phyloP scores from a whole-genome alignment of 2,888 invertebrate species.

The Ceraclea dissimilis region DNA sequence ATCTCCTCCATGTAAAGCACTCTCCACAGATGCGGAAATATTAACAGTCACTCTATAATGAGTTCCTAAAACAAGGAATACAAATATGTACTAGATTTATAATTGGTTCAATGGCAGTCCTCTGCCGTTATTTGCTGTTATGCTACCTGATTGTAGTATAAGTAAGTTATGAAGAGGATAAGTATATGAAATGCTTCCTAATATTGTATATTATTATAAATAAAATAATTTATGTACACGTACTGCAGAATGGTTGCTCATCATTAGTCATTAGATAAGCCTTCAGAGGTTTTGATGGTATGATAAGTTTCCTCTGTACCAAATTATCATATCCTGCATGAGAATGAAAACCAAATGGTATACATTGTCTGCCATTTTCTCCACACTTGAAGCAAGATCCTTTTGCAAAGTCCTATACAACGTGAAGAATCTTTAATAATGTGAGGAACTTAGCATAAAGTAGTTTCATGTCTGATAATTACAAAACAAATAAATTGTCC shows the following conservation, averaged over 20 bases:
- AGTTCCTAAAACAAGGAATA: conserved; percentile 49
- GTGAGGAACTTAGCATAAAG: too few species aligned
- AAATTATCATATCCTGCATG: conserved; percentile 46
- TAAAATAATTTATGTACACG: conserved; percentile 34
- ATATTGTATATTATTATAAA: too few species aligned
- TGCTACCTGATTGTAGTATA: too few species aligned
- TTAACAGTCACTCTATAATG: conserved; percentile 72
- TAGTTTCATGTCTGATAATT: neutral
- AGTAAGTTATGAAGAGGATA: too few species aligned
- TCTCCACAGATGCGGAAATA: conserved; percentile 66
- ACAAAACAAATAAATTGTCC: neutral
- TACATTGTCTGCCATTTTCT: conserved; percentile 55
- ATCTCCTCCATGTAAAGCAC: conserved; percentile 68
- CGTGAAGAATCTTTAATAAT: too few species aligned
- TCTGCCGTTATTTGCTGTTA: too few species aligned
- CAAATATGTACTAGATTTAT: too few species aligned
- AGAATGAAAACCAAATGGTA: conserved; percentile 63
- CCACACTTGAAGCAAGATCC: conserved; percentile 67
- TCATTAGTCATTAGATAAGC: conserved; percentile 69
- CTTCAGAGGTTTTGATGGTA: conserved; percentile 46
- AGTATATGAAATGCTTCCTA: too few species aligned
- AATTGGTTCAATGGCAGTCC: too few species aligned
- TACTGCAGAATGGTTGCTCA: conserved; percentile 68
- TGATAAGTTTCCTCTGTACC: conserved; percentile 38
- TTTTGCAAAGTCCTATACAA: conserved; percentile 53